Evolutionary conservation across 2,113 vertebrate genomes (phyloP), one percentile per base, ranked within the genome.

Genomic region (Thunnus thynnus): DNA sequence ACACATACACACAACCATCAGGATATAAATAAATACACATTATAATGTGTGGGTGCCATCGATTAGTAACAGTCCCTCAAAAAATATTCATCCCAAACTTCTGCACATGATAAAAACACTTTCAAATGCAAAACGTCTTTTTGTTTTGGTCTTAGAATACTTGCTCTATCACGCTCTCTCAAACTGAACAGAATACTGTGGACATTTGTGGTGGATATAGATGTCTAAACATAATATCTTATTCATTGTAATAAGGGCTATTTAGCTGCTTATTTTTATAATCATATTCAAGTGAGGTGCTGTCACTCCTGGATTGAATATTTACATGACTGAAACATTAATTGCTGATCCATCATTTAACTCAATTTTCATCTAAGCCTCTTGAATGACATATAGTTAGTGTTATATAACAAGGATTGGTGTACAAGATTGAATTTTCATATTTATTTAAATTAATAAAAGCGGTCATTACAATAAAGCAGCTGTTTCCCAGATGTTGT

Each of bases 1-100:
- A 3, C 52, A 44, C 30, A 41, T 1, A 27, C 10, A 61, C 13
- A 50, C 17, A 65, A 11, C 22, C 17, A 1, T 16, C 17, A 17
- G 46, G 20, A 66, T 3, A 67, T 25, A 85, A 79, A 86, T 83
- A 91, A 87, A 91, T 77, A 89, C 51, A 75, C 11, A 27, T 32
- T 72, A 57, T 55, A 72, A 56, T 77, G 56, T 56, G 48, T 55
- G 17, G 57, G 55, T 63, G 57, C 57, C n/a, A 70, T 63, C 27
- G 41, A 13, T 58, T 46, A 69, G 65, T 78, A 76, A 80, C 60
- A 72, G 44, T 76, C 74, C 30, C 20, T 71, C 57, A 47, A 72
- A 76, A 65, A 48, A 7, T 20, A 44, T 55, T 32, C 30, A 64
- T 10, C 18, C 13, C 52, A 3, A 17, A 30, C 3, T 10, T 74